phyloP scores from a whole-genome alignment of 1,140 invertebrate species.

The Drosophila leontia region DNA sequence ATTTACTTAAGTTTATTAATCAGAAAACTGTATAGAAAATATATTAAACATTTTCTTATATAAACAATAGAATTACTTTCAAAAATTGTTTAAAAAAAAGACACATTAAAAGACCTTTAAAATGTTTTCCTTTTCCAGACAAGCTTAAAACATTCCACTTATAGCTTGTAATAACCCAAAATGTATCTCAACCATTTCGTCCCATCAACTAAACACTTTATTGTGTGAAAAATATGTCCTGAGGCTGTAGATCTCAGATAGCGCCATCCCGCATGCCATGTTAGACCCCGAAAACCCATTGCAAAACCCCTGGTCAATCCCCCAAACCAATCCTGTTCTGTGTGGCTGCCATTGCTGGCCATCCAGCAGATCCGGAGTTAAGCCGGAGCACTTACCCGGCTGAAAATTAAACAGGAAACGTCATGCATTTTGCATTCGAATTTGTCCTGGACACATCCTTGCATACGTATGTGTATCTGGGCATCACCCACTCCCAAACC shows the following conservation, averaged over 20 bases:
- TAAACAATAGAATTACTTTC: too few relatives aligned
- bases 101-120: too few relatives aligned
- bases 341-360: not conserved
- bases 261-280: not conserved
- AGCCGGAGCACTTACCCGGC: slow-evolving; percentile 66
- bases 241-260: slow-evolving; percentile 16
- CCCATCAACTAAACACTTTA: slow-evolving; percentile 10
- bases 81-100: too few relatives aligned
- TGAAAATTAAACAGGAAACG: slow-evolving; percentile 77
- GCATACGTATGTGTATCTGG: not conserved
- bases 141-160: too few relatives aligned
- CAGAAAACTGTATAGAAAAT: too few relatives aligned
- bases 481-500: not conserved
- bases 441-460: slow-evolving; percentile 53
- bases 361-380: slow-evolving; percentile 41
- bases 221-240: slow-evolving; percentile 27
- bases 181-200: not conserved
- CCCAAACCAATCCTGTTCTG: slow-evolving; percentile 6
- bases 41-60: too few relatives aligned
- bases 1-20: too few relatives aligned
- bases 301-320: slow-evolving; percentile 5
- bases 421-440: slow-evolving; percentile 78
- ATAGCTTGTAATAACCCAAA: not conserved
- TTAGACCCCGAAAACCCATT: not conserved
- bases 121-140: too few relatives aligned